Percentiles rank a stretch among this genome's conserved stretches.
Evolutionary conservation across 1,140 invertebrate species (phyloP).

Genomic region (Glomeris maerens): DNA sequence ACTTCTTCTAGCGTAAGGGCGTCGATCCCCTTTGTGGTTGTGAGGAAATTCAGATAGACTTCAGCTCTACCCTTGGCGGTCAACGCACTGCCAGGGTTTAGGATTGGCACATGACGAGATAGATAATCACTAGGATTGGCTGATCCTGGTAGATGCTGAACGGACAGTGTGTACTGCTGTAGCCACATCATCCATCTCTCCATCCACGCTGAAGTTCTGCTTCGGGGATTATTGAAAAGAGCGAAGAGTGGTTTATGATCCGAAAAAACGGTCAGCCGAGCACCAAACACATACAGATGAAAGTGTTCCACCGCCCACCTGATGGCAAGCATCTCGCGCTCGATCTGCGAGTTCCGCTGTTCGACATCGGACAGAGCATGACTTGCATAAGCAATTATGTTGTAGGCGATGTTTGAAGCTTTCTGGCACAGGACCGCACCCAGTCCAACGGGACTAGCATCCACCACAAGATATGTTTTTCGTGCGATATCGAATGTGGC

Average conservation of each 20-base stretch:
- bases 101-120: conserved; percentile 11
- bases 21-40: not conserved
- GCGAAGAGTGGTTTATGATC: conserved; percentile 27
- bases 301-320: too few relatives aligned
- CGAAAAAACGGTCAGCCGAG: conserved; percentile 25
- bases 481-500: conserved; percentile 16
- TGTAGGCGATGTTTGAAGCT: conserved; percentile 7
- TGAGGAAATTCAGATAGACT: not conserved
- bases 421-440: conserved; percentile 23
- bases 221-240: conserved; percentile 18
- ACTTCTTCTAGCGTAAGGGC: not conserved
- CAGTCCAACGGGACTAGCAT: conserved; percentile 33
- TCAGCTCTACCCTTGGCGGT: not conserved
- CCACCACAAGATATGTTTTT: conserved; percentile 27
- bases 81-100: not conserved
- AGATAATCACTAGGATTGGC: conserved; percentile 19
- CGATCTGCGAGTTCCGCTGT: conserved; percentile 29
- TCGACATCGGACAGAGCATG: conserved; percentile 27
- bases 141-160: conserved; percentile 13
- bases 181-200: conserved; percentile 18
- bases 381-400: conserved; percentile 28
- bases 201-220: conserved; percentile 14
- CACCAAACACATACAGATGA: conserved; percentile 26
- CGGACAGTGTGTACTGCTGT: conserved; percentile 15
- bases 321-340: conserved; percentile 29